These are phyloP conservation scores for Sebastes cheni DNA, from an alignment of 2,797 vertebrate species.

Conservation along the genomic window DNA sequence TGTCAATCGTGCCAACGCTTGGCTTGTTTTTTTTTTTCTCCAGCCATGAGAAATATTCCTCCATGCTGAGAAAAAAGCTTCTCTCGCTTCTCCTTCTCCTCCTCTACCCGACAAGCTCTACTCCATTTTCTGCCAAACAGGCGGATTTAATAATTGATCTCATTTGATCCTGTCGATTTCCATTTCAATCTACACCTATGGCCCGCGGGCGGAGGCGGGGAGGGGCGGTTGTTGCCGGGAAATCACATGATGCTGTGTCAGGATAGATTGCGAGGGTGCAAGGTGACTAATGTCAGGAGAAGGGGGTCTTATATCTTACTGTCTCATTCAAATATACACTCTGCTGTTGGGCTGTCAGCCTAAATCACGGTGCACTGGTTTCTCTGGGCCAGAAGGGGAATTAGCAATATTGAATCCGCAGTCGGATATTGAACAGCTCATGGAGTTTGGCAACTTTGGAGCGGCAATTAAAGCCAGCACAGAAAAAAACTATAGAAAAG, in stretches of 20 bases:
- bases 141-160: slow-evolving; percentile 80
- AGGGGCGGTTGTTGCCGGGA: slow-evolving; percentile 49
- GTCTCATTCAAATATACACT: slow-evolving; percentile 75
- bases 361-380: slow-evolving; percentile 70
- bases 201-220: slow-evolving; percentile 2
- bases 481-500: slow-evolving; percentile 1
- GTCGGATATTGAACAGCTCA: slow-evolving; percentile 65
- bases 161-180: slow-evolving; percentile 79
- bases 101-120: slow-evolving; percentile 14
- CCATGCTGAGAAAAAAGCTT: slow-evolving; percentile 39
- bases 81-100: slow-evolving; percentile 1
- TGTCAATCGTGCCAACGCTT: slow-evolving; percentile 78
- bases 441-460: slow-evolving; percentile 38
- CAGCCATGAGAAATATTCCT: slow-evolving; percentile 58
- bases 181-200: slow-evolving; percentile 77
- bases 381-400: slow-evolving; percentile 75
- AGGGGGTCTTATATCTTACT: slow-evolving; percentile 65
- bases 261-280: slow-evolving; percentile 56
- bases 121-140: slow-evolving; percentile 61
- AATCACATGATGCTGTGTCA: slow-evolving; percentile 46
- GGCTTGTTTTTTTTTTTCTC: slow-evolving; percentile 47
- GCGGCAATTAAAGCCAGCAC: slow-evolving; percentile 42
- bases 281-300: slow-evolving; percentile 68
- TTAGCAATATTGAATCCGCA: slow-evolving; percentile 77
- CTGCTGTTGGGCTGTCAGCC: slow-evolving; percentile 68